phyloP scores from a whole-genome alignment of 2,888 invertebrate genomes.

The Synergus laeviventris region DNA sequence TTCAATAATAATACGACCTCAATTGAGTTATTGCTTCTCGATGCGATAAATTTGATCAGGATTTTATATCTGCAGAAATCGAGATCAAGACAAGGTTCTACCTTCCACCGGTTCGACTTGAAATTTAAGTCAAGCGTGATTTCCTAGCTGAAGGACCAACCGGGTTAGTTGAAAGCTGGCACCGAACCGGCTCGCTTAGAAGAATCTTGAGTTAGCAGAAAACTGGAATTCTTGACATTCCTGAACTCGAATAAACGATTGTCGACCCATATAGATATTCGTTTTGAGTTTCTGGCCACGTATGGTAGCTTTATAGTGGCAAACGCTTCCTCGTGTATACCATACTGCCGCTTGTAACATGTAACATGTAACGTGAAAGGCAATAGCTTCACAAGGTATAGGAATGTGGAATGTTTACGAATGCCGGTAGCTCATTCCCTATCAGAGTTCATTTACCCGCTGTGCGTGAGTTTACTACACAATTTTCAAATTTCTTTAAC shows the following conservation, averaged over 20 bases:
- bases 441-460: conserved; percentile 59
- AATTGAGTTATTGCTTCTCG: neutral
- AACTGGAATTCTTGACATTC: conserved; percentile 4
- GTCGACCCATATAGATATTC: neutral
- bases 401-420: conserved; percentile 68
- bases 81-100: conserved; percentile 1
- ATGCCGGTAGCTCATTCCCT: conserved; percentile 58
- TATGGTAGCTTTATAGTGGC: conserved; percentile 6
- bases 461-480: conserved; percentile 38
- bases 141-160: conserved; percentile 1
- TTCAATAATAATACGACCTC: too few species aligned
- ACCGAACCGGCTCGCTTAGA: neutral
- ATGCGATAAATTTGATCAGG: conserved; percentile 6
- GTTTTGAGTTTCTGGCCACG: neutral
- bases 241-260: neutral
- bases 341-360: neutral
- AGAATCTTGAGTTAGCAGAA: conserved; percentile 10
- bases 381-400: conserved; percentile 47
- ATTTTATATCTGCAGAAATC: neutral
- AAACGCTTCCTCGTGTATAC: conserved; percentile 7
- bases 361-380: conserved; percentile 48
- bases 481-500: neutral
- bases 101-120: conserved; percentile 11
- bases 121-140: conserved; percentile 22
- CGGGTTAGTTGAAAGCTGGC: conserved; percentile 3